phyloP scores from a whole-genome alignment of 2,888 invertebrate genomes.

The Oligia strigilis region DNA sequence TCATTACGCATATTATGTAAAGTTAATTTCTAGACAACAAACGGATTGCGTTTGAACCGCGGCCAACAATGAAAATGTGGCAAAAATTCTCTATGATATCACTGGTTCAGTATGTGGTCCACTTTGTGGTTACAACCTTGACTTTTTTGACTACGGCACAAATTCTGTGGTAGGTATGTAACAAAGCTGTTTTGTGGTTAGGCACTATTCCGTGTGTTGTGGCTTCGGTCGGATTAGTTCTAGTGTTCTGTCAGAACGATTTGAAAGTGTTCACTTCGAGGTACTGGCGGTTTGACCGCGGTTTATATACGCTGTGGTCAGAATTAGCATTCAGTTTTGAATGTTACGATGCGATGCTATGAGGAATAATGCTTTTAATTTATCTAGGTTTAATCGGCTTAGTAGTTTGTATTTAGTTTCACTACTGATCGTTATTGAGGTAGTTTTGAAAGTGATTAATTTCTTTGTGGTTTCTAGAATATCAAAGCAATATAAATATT shows the following conservation, averaged over 20 bases:
- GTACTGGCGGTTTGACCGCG: slow-evolving; percentile 21
- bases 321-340: slow-evolving; percentile 38
- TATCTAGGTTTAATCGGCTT: slow-evolving; percentile 20
- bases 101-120: slow-evolving; percentile 42
- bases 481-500: not conserved
- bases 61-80: slow-evolving; percentile 46
- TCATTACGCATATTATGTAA: slow-evolving; percentile 9
- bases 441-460: not conserved
- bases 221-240: slow-evolving; percentile 59
- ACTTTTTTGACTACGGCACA: slow-evolving; percentile 50
- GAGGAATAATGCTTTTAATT: slow-evolving; percentile 23
- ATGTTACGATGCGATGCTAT: slow-evolving; percentile 25
- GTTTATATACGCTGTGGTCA: slow-evolving; percentile 39
- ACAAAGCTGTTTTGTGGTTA: slow-evolving; percentile 62
- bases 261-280: slow-evolving; percentile 52
- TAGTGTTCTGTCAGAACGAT: slow-evolving; percentile 54
- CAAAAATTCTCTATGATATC: slow-evolving; percentile 44
- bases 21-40: slow-evolving; percentile 44
- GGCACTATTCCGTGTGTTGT: slow-evolving; percentile 63
- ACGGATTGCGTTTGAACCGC: slow-evolving; percentile 43
- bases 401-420: slow-evolving; percentile 13
- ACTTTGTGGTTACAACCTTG: slow-evolving; percentile 51
- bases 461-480: not conserved
- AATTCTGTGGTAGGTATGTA: slow-evolving; percentile 60
- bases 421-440: not conserved